Evolutionary conservation across 2,888 invertebrate species (phyloP), one percentile per base, ranked within the genome.

Genomic region (Sarcophaga subvicina): DNA sequence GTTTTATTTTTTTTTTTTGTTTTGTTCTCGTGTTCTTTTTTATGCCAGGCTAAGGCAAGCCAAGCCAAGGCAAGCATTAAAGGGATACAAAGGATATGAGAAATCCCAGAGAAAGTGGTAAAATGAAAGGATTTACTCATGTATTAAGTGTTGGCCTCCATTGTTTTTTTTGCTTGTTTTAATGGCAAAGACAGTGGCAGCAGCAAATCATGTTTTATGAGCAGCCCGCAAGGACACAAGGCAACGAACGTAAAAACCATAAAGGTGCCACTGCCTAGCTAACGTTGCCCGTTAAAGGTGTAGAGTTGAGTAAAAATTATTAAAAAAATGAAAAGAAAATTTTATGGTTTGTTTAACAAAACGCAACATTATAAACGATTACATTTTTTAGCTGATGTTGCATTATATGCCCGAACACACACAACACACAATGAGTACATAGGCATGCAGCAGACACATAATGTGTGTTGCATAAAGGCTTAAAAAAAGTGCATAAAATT

Each of bases 331-430:
- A 79, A 66, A 66, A 77, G 66, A 78, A 78, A 84, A 84, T 87
- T 84, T 85, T 85, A 88, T 88, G 87, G 87, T 83, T 87, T 88
- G 85, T 81, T 83, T 83, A 85, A 85, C 85, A 85, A 84, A 88
- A 87, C 86, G 87, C 85, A 88, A 88, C 87, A 80, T 88, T 88
- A 88, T 88, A 87, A 78, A 84, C 75, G 87, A 81, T 83, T 85
- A 83, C 84, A 71, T 82, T 87, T 87, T 81, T 81, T 84, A 80
- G 85, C 82, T 80, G 82, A 82, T 79, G 76, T 67, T 60, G 80
- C 79, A 37, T 37, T 37, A 37, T 8, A 37, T 6, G 6, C 37
- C 80, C 63, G 66, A 59, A 47, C 66, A 60, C 54, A 54, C 10
- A 6, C 20, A 59, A 54, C 10, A 6, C 20, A 59, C 59, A 62